Percentiles rank a stretch among this genome's conserved stretches.
These are phyloP conservation scores for Pardalotus punctatus DNA, from an alignment of 2,113 vertebrate genomes.

Conservation along the genomic window DNA sequence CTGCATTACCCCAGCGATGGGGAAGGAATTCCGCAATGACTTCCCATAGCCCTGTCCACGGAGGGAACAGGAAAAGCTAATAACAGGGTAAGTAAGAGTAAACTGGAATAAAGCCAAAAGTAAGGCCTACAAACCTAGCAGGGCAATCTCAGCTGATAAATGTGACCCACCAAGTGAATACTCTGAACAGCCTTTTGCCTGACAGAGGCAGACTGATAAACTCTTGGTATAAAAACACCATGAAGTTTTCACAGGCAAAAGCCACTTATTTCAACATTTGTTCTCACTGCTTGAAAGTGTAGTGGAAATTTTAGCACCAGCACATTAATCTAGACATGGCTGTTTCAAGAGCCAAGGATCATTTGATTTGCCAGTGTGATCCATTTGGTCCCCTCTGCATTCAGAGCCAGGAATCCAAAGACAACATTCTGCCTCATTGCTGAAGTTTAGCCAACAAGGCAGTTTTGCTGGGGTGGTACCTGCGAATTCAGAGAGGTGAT, in stretches of 20 bases:
- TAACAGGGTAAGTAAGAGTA: not conserved
- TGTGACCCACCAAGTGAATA: not conserved
- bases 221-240: not conserved
- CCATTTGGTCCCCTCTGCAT: not conserved
- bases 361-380: not conserved
- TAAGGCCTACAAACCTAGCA: not conserved
- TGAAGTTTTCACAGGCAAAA: not conserved
- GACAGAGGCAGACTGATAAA: not conserved
- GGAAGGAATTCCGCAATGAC: not conserved
- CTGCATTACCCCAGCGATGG: not conserved
- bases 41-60: not conserved
- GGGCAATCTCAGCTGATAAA: conserved; percentile 14
- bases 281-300: not conserved
- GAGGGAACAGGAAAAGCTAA: conserved; percentile 9
- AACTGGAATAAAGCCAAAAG: conserved; percentile 1
- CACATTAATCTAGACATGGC: not conserved
- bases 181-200: not conserved
- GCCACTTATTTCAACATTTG: not conserved
- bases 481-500: not conserved
- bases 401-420: not conserved
- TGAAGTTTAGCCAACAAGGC: not conserved
- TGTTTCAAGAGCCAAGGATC: not conserved
- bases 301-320: not conserved
- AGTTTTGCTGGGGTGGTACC: not conserved
- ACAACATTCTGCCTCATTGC: not conserved